Base-by-base conservation (phyloP, 2,797 vertebrate species). In the Dryobates pubescens region DNA sequence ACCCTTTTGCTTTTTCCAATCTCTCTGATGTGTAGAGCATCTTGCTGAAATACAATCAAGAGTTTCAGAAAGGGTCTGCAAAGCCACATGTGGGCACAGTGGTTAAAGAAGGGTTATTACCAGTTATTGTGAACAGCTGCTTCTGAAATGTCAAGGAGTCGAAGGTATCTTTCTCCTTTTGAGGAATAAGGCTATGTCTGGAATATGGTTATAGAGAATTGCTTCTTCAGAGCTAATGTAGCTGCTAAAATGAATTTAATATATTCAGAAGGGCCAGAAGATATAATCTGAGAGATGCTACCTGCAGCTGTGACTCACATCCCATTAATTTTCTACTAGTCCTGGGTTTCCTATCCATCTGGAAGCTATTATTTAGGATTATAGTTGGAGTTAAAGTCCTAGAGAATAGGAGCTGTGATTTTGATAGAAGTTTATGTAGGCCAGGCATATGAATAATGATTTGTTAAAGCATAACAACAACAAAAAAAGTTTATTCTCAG, bases 281-380 rank as follows among this genome's bases (percentile, higher is more conserved):
- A 93, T 91, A 86, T 32, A 69, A 94, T 92, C 15, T 95, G 47
- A 73, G 85, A 94, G 71, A 76, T 68, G 53, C 32, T 89, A 94
- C 85, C 89, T 93, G 93, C 89, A 94, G 73, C 59, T 91, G 76
- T 91, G 76, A 81, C 85, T 90, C 47, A 78, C 54, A 91, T 92
- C 6, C 34, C 77, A 75, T 84, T 84, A 83, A 92, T 89, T 96
- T 93, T 83, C 79, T 67, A 16, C 19, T 17, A 75, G 56, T 94
- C 63, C 45, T 81, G 59, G 38, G 63, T 76, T 82, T 91, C 11
- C 49, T 81, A 78, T 38, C 87, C 61, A 76, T 73, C 76, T 89
- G 77, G 79, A 95, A 88, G 41, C 34, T 73, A 75, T 64, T 93
- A 78, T 53, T 92, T 89, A 81, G 56, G 59, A 69, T 78, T 92